Evolutionary conservation across 2,888 invertebrate genomes (phyloP).

Genomic region (Spicauda simplicius): DNA sequence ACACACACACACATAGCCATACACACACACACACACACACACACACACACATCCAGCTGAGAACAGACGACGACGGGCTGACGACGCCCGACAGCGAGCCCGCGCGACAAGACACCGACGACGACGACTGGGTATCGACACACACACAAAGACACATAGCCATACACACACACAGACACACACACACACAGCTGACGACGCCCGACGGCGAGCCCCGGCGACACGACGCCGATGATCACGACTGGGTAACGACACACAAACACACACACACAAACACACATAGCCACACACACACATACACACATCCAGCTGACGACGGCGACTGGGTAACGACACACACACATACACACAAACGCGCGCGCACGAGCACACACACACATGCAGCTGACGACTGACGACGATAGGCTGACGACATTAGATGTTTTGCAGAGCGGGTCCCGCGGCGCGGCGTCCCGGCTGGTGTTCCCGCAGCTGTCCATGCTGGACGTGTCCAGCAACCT

Average conservation of each 20-base stretch:
- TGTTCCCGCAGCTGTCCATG: conserved; percentile 97
- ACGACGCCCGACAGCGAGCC: conserved; percentile 55
- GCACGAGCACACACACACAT: no score
- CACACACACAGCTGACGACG: conserved; percentile 44
- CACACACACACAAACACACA: no score
- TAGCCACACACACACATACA: no score
- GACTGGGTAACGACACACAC: conserved; percentile 83
- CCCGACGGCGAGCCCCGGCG: conserved; percentile 53
- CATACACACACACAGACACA: no score
- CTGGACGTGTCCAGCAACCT: conserved; percentile 96
- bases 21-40: no score
- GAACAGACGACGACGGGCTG: conserved; percentile 91
- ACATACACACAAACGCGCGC: no score
- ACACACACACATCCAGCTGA: conserved; percentile 79
- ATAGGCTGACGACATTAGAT: no score
- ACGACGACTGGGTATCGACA: conserved; percentile 85
- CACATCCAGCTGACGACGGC: conserved; percentile 54
- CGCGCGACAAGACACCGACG: conserved; percentile 65
- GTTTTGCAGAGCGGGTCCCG: conserved; percentile 15
- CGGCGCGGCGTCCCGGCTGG: conserved; percentile 82
- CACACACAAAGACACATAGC: no score
- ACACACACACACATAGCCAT: no score
- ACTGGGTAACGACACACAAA: conserved; percentile 80
- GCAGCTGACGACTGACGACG: no score
- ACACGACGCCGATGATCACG: conserved; percentile 81